Base-by-base conservation (phyloP, 2,113 vertebrate species). In the Micronycteris hirsuta region DNA sequence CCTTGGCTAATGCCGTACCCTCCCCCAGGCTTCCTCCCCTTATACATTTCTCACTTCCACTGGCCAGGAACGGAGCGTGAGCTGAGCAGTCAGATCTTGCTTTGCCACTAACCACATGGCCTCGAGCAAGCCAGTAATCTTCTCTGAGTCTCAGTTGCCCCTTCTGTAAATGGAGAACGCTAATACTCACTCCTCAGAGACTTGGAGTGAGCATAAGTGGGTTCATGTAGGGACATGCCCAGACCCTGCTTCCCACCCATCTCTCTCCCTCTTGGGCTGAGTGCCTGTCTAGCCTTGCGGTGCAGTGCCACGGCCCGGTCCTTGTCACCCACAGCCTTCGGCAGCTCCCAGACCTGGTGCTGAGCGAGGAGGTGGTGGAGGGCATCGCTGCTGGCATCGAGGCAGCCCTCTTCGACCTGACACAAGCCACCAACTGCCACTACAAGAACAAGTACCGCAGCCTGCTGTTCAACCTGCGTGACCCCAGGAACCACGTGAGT, bases 381-480 rank as follows among this genome's bases (percentile, higher is more conserved):
- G 78, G 65, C 61, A 63, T 98, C 0, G 98, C 98, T 0, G 56
- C 87, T 4, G 87, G 70, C 89, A 97, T 98, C 1, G 98, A 98
- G 93, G 93, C 86, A 1, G 98, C 98, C 81, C 94, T 98, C 52
- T 98, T 98, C 17, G 45, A 80, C 26, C 95, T 98, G 24, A 98
- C 94, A 3, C 94, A 71, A 9, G 74, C 89, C 61, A 98, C 97
- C 70, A 96, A 91, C 5, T 15, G 83, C 71, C 97, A 94, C 68
- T 98, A 98, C 80, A 98, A 97, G 95, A 89, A 73, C 77, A 98
- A 98, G 89, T 98, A 98, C 94, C 97, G 98, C 71, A 98, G 97
- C 87, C 97, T 98, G 67, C 96, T 98, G 11, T 98, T 98, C 95
- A 98, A 98, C 83, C 96, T 98, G 84, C 97, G 97, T 0, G 96